Base-by-base conservation (phyloP, 2,888 invertebrate species). In the Drosophila ustulata region DNA sequence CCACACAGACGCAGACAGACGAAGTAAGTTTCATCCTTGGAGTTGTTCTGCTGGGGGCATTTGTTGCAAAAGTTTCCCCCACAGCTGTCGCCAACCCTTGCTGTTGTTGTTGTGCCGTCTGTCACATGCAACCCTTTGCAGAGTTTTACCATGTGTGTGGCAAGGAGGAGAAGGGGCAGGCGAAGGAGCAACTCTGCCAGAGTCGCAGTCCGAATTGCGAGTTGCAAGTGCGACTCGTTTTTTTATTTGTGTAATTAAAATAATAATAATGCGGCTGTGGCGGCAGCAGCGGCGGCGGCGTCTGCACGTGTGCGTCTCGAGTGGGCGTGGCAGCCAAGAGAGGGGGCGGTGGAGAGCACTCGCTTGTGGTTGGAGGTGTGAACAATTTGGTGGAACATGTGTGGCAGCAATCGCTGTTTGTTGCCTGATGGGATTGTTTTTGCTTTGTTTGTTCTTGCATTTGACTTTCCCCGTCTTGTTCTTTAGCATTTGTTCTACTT, bases 341-440 rank as follows among this genome's bases (percentile, higher is more conserved):
- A 18, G n/a, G 32, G 49, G 64, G 23, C 51, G 45, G 34, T 43
- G 53, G 18, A 7, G 13, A 45, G 59, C 49, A 37, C 37, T 7
- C 34, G 45, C 25, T 39, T 66, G 76, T 41, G 76, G 74, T 37
- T 47, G 58, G 78, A 87, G 82, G 82, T 82, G 82, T 84, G 87
- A 82, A 82, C 78, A 84, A 87, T 87, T 74, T 78, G 78, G 78
- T 87, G 82, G 79, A 84, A 87, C 84, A 87, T 82, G 87, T 82
- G 66, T 47, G 50, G n/a, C 32, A 45, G 63, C 34, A 63, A 57
- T 72, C 56, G 65, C 47, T 76, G 59, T 46, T 46, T 73, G 55
- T 65, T 72, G 57, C 61, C 51, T 64, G 62, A 39, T 73, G 71
- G 52, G 49, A 52, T 66, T 62, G 61, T 71, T 74, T 70, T 50